These are phyloP conservation scores for Protobothrops mucrosquamatus DNA, from an alignment of 2,113 vertebrate species.

Conservation along the genomic window DNA sequence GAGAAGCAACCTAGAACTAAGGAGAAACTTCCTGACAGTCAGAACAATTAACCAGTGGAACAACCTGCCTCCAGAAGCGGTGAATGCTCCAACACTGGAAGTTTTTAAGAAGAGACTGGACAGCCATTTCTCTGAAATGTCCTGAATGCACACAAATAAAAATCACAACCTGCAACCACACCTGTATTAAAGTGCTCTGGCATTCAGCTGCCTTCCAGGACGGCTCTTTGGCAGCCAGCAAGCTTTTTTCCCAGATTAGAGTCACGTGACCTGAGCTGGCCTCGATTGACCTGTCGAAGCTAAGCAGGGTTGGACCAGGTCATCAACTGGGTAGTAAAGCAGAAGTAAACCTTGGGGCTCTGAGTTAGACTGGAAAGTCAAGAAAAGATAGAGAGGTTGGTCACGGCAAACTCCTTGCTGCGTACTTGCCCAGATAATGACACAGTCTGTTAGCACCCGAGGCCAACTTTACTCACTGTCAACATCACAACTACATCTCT, in stretches of 20 bases:
- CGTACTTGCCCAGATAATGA: too few relatives aligned
- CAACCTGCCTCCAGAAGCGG: too few relatives aligned
- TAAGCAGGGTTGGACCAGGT: not conserved
- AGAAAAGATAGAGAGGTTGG: not conserved
- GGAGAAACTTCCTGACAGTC: too few relatives aligned
- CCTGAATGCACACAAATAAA: too few relatives aligned
- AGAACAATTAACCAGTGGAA: too few relatives aligned
- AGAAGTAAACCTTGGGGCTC: not conserved
- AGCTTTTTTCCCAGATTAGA: not conserved
- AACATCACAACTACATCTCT: not conserved
- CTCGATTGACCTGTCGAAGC: not conserved
- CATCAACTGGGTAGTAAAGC: not conserved
- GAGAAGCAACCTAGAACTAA: too few relatives aligned
- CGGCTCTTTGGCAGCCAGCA: not conserved
- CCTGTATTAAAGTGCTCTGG: not conserved
- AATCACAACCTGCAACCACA: not conserved
- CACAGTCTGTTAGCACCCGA: too few relatives aligned
- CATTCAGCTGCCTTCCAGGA: not conserved
- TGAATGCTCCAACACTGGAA: too few relatives aligned
- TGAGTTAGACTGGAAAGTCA: not conserved
- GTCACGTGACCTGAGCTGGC: not conserved
- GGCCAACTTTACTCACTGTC: not conserved
- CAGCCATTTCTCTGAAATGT: too few relatives aligned
- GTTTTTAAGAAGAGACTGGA: too few relatives aligned
- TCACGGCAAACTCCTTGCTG: not conserved